Evolutionary conservation across 2,888 invertebrate species (phyloP), one percentile per base, ranked within the genome.

Genomic region (Conus canariensis): DNA sequence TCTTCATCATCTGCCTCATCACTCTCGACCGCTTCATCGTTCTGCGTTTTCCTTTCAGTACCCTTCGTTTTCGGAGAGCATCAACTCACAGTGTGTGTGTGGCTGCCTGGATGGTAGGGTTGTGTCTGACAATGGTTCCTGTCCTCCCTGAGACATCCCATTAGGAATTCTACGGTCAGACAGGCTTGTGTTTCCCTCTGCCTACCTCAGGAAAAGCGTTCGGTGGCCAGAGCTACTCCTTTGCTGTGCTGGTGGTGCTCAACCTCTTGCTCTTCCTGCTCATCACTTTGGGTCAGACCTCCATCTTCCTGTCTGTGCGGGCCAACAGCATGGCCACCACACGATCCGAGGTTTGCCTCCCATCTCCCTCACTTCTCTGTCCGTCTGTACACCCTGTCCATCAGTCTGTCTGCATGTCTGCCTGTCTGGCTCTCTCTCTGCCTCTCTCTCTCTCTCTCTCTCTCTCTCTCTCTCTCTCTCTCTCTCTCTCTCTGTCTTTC

Each of bases 1-100:
- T 56, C 22, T 60, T 85, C 60, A 85, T 85, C 60, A 85, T 85
- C 64, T 85, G 85, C 14, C 64, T 85, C 60, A 85, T 85, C 85
- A 85, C 85, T 25, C 64, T 85, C 12, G 85, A 85, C 58, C 85
- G 85, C n/a, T 85, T 85, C 59, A 30, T 85, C 58, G 85, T 56
- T 56, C 19, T 85, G 22, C 85, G 85, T 10, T 85, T 85, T n/a
- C 85, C 85, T 12, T 85, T 85, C 58, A 85, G 85, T n/a, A 58
- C 8, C 59, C 59, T 85, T n/a, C 85, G 25, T 16, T 85, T 85
- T 22, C 14, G n/a, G 7, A 30, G n/a, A n/a, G 6, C 6, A n/a
- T 0, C 59, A 8, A 10, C 85, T 3, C 85, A 58, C n/a, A 12
- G 10, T 7, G 59, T 25, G 9, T 85, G 58, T n/a, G 59, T 14